These are phyloP conservation scores for Erinaceus europaeus DNA, from an alignment of 2,113 vertebrate genomes.

Conservation along the genomic window DNA sequence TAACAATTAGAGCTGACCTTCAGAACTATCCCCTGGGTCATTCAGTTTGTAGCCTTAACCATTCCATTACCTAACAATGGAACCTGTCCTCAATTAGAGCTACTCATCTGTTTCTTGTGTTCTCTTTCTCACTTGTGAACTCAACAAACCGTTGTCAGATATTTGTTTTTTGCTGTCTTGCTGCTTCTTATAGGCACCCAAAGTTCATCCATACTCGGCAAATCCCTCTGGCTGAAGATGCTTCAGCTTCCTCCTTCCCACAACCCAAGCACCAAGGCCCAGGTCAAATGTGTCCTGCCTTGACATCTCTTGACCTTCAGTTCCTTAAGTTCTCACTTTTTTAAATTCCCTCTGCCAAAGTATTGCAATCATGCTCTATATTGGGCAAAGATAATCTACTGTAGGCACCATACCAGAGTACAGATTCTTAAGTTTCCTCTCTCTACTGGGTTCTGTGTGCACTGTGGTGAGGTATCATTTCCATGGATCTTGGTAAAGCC, in stretches of 20 bases:
- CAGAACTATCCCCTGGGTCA: too few species aligned
- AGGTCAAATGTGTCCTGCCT: not conserved
- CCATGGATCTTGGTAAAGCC: not conserved
- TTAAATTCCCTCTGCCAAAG: not conserved
- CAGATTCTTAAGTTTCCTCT: not conserved
- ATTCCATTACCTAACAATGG: too few species aligned
- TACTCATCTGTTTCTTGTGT: too few species aligned
- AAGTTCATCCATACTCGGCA: not conserved
- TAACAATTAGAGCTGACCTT: too few species aligned
- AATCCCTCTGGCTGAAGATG: not conserved
- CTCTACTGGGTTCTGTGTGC: not conserved
- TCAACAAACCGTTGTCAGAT: too few species aligned
- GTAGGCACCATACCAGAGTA: not conserved
- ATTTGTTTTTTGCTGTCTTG: too few species aligned
- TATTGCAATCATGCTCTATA: not conserved
- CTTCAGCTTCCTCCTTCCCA: not conserved
- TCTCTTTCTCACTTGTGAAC: too few species aligned
- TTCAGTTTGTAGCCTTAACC: too few species aligned
- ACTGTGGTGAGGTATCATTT: not conserved
- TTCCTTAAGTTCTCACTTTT: not conserved
- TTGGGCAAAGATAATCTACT: not conserved
- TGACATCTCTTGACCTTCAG: not conserved
- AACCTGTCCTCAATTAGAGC: too few species aligned
- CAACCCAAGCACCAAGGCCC: not conserved
- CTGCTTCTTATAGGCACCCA: not conserved